These are phyloP conservation scores for Eptesicus fuscus DNA, from an alignment of 2,113 vertebrate species.

Conservation along the genomic window DNA sequence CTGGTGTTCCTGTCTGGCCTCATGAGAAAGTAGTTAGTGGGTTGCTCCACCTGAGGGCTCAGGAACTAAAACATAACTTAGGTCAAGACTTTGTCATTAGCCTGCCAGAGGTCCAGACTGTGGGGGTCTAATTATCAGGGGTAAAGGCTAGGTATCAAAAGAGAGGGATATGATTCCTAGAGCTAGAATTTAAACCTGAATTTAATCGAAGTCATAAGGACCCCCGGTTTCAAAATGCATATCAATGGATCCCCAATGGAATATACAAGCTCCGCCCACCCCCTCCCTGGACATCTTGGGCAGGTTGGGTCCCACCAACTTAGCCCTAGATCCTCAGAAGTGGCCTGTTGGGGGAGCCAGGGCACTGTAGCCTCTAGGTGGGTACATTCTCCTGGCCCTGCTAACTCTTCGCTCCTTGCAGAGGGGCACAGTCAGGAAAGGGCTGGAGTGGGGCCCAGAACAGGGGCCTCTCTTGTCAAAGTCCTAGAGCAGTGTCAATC, in stretches of 20 bases:
- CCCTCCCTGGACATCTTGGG: neutral
- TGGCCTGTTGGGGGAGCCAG: accelerated
- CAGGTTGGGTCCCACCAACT: neutral
- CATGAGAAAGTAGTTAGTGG: neutral
- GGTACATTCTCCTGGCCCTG: too few relatives aligned
- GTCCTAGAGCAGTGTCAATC: neutral
- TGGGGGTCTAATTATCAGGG: neutral
- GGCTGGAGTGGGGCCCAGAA: accelerated
- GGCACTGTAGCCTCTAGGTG: neutral
- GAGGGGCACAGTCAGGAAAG: neutral
- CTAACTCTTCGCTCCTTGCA: neutral
- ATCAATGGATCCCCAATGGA: neutral
- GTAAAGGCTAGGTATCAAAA: neutral
- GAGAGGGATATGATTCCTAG: neutral
- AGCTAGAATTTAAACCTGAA: neutral
- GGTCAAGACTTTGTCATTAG: neutral
- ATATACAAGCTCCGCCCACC: neutral
- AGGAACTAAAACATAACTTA: neutral
- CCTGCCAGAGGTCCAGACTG: neutral
- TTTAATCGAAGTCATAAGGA: neutral
- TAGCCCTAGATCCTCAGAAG: neutral
- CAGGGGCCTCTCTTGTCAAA: neutral
- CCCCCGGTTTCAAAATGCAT: neutral
- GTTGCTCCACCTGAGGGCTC: neutral
- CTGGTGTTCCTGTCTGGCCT: neutral